Conservation (phyloP, 2,113 vertebrate species). For the Corythornis madagascariensis region DNA sequence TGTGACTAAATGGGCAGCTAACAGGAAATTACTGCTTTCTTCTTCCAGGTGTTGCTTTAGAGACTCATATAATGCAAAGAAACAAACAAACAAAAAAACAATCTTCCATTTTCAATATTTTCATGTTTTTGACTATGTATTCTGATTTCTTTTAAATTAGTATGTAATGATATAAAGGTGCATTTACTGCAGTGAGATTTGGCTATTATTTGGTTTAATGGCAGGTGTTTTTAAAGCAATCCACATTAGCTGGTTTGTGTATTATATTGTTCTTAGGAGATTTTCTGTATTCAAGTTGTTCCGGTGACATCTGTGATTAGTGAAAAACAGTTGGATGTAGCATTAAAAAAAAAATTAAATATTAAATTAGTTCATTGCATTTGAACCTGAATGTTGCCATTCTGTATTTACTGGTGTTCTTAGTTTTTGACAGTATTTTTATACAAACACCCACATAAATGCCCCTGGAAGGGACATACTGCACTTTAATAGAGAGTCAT, state of each 20-base stretch:
- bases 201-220: conserved; percentile 50
- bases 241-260: conserved; percentile 18
- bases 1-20: neutral
- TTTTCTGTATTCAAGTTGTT: conserved; percentile 32
- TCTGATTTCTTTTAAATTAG: conserved; percentile 18
- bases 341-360: conserved; percentile 42
- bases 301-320: conserved; percentile 42
- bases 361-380: conserved; percentile 62
- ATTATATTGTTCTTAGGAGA: neutral
- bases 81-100: neutral
- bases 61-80: neutral
- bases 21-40: neutral
- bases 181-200: neutral
- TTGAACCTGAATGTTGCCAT: conserved; percentile 43
- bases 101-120: neutral
- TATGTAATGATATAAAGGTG: conserved; percentile 35
- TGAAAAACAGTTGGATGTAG: conserved; percentile 40
- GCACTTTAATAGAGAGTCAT: conserved; percentile 24
- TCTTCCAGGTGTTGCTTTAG: neutral
- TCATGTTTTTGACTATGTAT: neutral
- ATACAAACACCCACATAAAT: conserved; percentile 53
- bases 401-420: conserved; percentile 42
- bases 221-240: conserved; percentile 36
- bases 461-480: conserved; percentile 39
- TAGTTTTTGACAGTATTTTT: conserved; percentile 60